Percentiles rank a stretch among this genome's conserved stretches.
Conservation (phyloP, 2,797 vertebrate species). For the Cossypha dichroa region DNA sequence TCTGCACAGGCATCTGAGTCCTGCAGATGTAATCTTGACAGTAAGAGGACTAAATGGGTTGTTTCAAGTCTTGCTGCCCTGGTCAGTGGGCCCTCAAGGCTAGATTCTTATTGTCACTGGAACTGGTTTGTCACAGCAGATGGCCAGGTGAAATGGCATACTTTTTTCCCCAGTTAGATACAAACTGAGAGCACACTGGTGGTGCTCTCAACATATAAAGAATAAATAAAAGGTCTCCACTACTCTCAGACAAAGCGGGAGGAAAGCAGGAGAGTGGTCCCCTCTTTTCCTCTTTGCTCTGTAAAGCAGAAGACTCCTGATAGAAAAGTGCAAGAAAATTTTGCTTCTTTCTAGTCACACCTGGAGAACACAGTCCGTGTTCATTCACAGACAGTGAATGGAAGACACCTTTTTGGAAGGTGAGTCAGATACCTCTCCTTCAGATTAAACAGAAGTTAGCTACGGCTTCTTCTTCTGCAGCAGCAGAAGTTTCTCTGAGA, state of each 20-base stretch:
- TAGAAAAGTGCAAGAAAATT: background rate
- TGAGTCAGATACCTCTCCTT: background rate
- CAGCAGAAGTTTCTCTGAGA: background rate
- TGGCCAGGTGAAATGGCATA: background rate
- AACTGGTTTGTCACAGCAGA: background rate
- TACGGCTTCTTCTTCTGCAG: background rate
- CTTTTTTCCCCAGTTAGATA: background rate
- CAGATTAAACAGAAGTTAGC: background rate
- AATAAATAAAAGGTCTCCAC: background rate
- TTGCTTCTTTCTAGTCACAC: background rate
- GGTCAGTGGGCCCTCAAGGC: background rate
- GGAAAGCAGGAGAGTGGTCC: background rate
- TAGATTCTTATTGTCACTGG: background rate
- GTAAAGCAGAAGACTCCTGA: background rate
- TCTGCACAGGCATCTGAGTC: background rate
- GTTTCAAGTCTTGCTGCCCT: background rate
- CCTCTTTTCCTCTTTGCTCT: background rate
- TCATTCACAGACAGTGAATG: background rate
- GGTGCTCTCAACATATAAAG: background rate
- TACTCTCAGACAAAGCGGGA: background rate
- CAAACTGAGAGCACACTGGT: background rate
- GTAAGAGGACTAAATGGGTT: background rate
- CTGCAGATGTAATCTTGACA: background rate
- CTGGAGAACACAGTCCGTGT: background rate
- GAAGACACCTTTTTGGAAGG: background rate